Evolutionary conservation across 2,797 vertebrate species (phyloP), one percentile per base, ranked within the genome.

Genomic region (Perodicticus potto): DNA sequence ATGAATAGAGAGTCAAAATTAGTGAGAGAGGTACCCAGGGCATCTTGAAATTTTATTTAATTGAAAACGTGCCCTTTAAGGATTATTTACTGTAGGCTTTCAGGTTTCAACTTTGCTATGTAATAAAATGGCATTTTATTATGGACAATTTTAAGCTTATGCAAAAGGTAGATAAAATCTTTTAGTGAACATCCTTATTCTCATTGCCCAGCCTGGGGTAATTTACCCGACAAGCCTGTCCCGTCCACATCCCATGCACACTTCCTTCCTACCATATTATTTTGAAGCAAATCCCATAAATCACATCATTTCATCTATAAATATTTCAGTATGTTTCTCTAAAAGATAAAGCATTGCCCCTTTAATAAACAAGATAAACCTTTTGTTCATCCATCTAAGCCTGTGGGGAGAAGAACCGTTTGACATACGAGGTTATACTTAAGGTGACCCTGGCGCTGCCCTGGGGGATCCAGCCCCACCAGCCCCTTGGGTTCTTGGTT

Each of bases 341-440:
- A n/a, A 61, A 95, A 94, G 89, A 92, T 32, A 89, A 95, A 96
- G 65, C 61, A 49, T 27, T 37, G 13, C 49, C 37, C 32, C 86
- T 94, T 90, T 95, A 96, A 96, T 73, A 91, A 96, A 93, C 23
- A 57, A 96, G 83, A 65, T 92, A 94, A 93, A 78, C 37, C 63
- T 85, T 86, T 86, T 83, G 49, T 77, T 93, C 86, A 72, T 96
- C 43, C 76, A 78, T 88, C 73, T 57, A 78, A 93, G 69, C 72
- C 67, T 25, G 5, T 69, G 53, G 78, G 40, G 27, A 91, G 70
- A 77, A 6, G 32, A 77, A 59, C 34, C 0, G 0, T 83, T 85
- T 94, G 89, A 90, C 63, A 83, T 27, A 53, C 67, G 76, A 97
- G 84, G 87, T 93, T 63, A 86, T 70, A n/a, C 22, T 59, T 82